Evolutionary conservation across 2,888 invertebrate species (phyloP).

Genomic region (Hypena proboscidalis): DNA sequence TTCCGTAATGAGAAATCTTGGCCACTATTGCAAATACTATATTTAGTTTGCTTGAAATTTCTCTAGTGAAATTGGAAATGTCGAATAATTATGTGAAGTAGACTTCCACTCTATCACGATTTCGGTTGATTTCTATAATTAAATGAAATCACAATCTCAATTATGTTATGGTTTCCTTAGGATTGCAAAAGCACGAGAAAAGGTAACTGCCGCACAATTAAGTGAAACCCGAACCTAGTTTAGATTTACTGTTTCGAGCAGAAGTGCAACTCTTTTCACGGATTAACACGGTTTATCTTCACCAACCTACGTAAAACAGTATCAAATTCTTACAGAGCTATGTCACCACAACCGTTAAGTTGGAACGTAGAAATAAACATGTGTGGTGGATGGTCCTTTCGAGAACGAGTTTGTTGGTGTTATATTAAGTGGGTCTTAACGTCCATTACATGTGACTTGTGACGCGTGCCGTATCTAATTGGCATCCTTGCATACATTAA

Average conservation of each 20-base stretch:
- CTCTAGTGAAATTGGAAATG: background rate
- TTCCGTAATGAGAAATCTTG: no score
- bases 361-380: conserved; percentile 42
- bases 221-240: background rate
- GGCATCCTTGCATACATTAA: conserved; percentile 75
- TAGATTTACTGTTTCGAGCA: conserved; percentile 12
- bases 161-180: background rate
- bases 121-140: background rate
- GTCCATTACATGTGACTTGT: conserved; percentile 44
- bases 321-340: conserved; percentile 63
- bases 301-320: conserved; percentile 61
- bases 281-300: conserved; percentile 48
- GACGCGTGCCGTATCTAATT: conserved; percentile 74
- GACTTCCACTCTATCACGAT: no score
- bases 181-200: background rate
- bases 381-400: conserved; percentile 57
- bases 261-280: conserved; percentile 26
- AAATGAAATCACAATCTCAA: background rate
- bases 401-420: conserved; percentile 58
- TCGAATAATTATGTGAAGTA: background rate
- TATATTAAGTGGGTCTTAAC: conserved; percentile 53
- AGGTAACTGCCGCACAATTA: background rate
- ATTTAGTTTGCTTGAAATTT: background rate
- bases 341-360: conserved; percentile 69
- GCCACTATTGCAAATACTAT: background rate